Conservation (phyloP, 2,797 vertebrate species). For the Emydoidea blandingii region DNA sequence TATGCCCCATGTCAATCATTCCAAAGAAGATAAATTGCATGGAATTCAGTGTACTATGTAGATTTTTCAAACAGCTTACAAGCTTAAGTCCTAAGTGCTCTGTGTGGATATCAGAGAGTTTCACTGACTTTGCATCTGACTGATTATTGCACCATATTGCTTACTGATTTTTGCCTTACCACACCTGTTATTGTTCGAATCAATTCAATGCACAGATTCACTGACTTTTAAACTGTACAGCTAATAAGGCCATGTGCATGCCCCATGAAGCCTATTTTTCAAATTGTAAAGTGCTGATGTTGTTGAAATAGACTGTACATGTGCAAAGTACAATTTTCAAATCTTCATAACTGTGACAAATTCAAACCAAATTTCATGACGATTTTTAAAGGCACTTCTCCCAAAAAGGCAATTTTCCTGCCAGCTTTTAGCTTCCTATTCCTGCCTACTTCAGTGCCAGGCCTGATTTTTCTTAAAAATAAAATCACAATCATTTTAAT, state of each 20-base stretch:
- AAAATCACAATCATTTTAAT: not conserved
- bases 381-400: not conserved
- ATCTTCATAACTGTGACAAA: not conserved
- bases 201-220: slow-evolving; percentile 13
- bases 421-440: not conserved
- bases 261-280: not conserved
- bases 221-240: not conserved
- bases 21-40: not conserved
- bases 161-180: not conserved
- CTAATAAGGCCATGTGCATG: not conserved
- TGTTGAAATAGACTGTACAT: not conserved
- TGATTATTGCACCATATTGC: not conserved
- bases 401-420: not conserved
- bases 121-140: not conserved
- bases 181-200: not conserved
- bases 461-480: not conserved
- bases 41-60: not conserved
- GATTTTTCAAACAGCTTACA: not conserved
- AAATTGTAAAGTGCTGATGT: not conserved
- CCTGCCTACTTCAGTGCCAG: not conserved
- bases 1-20: not conserved
- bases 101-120: not conserved
- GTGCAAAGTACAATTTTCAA: not conserved
- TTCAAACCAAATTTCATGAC: not conserved
- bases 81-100: not conserved